These are phyloP conservation scores for Xestobium rufovillosum DNA, from an alignment of 2,888 invertebrate genomes.

Conservation along the genomic window DNA sequence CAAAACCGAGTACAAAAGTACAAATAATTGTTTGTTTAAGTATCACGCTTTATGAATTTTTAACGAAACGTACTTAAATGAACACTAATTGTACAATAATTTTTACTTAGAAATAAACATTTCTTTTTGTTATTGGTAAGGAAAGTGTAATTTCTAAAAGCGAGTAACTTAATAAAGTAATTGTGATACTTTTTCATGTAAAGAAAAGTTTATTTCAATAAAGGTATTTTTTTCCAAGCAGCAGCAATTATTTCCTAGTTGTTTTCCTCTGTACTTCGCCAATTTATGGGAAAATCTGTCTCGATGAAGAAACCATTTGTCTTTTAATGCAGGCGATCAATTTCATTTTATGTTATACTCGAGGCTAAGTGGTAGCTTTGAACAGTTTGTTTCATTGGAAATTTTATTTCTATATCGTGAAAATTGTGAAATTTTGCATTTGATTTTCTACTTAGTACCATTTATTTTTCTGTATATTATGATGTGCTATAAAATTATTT, in stretches of 20 bases:
- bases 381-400: too few species aligned
- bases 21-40: conserved; percentile 5
- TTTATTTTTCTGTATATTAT: conserved; percentile 24
- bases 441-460: conserved; percentile 1
- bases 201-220: conserved; percentile 33
- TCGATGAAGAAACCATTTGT: too few species aligned
- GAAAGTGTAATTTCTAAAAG: conserved; percentile 19
- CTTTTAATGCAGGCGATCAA: too few species aligned
- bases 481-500: conserved; percentile 28
- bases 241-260: conserved; percentile 9
- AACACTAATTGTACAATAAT: conserved; percentile 12
- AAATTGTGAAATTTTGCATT: too few species aligned
- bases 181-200: conserved; percentile 30
- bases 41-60: too few species aligned
- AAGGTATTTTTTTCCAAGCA: conserved; percentile 28
- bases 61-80: conserved; percentile 2
- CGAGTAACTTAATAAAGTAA: conserved; percentile 28
- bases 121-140: conserved; percentile 8
- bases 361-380: too few species aligned
- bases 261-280: neutral
- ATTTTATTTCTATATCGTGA: too few species aligned
- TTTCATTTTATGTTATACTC: too few species aligned
- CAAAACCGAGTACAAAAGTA: conserved; percentile 25
- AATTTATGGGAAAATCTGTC: too few species aligned
- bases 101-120: conserved; percentile 10